Evolutionary conservation across 2,888 invertebrate species (phyloP).

Genomic region (Anaspis maculata): DNA sequence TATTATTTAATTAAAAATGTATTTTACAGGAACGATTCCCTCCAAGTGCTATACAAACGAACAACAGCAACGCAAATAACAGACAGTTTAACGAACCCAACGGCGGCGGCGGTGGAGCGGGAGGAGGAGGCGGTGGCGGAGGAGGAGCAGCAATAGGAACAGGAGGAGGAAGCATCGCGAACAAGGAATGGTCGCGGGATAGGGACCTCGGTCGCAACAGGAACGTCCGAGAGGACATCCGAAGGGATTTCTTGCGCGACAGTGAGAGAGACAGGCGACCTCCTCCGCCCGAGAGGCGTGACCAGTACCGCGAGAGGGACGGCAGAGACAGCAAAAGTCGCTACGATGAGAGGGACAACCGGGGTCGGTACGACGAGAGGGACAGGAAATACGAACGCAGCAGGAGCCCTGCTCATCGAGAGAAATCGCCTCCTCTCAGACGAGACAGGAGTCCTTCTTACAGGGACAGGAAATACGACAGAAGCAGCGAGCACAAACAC

Average conservation of each 20-base stretch:
- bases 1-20: conserved; percentile 2
- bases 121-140: conserved; percentile 29
- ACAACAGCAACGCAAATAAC: no score
- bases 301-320: conserved; percentile 28
- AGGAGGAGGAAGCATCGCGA: no score
- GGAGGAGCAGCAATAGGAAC: conserved; percentile 5
- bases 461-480: no score
- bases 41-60: no score
- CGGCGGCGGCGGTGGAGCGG: conserved; percentile 12
- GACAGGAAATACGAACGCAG: conserved; percentile 33
- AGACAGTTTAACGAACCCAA: conserved; percentile 27
- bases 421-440: no score
- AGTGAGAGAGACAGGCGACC: conserved; percentile 27
- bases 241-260: conserved; percentile 32
- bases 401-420: conserved; percentile 2
- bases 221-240: conserved; percentile 28
- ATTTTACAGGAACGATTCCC: conserved; percentile 34
- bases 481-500: no score
- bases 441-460: no score
- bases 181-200: conserved; percentile 26
- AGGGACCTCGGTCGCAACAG: conserved; percentile 14
- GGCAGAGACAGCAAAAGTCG: conserved; percentile 12
- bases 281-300: conserved; percentile 22
- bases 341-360: conserved; percentile 9
- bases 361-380: no score